These are phyloP conservation scores for Drosophila virilis DNA, from an alignment of 1,140 invertebrate species.

Conservation along the genomic window DNA sequence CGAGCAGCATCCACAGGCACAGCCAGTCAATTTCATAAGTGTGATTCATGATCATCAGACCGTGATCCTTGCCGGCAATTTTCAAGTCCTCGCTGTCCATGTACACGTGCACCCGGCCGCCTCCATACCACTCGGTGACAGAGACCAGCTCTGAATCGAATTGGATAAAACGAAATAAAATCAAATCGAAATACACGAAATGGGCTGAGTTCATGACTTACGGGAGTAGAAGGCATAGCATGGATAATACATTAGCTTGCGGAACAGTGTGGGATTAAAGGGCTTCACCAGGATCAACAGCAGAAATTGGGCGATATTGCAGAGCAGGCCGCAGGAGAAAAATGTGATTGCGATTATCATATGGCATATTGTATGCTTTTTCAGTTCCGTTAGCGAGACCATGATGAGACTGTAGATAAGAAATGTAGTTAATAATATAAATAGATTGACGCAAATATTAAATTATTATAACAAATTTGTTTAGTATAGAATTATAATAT, in stretches of 20 bases:
- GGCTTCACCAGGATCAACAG: conserved; percentile 90
- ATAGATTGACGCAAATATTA: not conserved
- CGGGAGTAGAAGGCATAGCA: conserved; percentile 94
- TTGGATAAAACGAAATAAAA: too few species aligned
- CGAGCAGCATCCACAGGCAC: conserved; percentile 93
- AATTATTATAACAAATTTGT: not conserved
- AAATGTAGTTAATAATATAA: conserved; percentile 11
- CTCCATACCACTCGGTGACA: conserved; percentile 96
- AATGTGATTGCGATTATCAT: conserved; percentile 94
- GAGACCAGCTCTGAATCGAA: conserved; percentile 92
- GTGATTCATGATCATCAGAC: conserved; percentile 96
- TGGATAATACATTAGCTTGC: conserved; percentile 96
- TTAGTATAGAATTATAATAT: not conserved
- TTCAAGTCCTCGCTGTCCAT: conserved; percentile 91
- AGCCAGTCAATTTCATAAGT: conserved; percentile 98
- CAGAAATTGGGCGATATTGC: conserved; percentile 92
- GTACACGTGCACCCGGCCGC: conserved; percentile 89
- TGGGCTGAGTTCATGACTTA: conserved; percentile 87
- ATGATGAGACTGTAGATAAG: conserved; percentile 48
- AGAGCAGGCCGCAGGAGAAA: conserved; percentile 93
- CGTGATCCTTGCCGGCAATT: conserved; percentile 94
- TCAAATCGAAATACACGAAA: too few species aligned
- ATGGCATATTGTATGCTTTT: conserved; percentile 85
- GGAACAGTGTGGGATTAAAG: conserved; percentile 90
- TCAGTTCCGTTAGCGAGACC: conserved; percentile 56